Evolutionary conservation across 2,113 vertebrate genomes (phyloP).

Genomic region (Scolopax mira): DNA sequence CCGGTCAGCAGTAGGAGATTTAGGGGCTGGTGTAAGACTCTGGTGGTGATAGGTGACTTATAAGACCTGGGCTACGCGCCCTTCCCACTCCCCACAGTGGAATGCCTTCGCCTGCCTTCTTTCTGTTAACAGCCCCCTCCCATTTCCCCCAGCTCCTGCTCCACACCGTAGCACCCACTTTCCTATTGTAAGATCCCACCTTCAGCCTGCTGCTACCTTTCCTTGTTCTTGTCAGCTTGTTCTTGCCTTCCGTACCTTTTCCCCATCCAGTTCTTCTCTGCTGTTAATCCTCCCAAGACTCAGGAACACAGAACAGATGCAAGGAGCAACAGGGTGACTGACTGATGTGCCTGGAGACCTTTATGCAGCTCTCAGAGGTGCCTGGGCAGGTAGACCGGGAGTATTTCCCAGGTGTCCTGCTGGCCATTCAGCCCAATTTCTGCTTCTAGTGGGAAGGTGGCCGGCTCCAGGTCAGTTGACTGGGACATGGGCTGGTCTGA

Average conservation of each 20-base stretch:
- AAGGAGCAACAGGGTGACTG: not conserved
- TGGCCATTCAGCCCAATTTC: not conserved
- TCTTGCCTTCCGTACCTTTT: not conserved
- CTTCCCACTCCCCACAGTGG: not conserved
- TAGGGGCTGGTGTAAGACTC: not conserved
- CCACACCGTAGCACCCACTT: constrained; percentile 9
- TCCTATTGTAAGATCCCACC: not conserved
- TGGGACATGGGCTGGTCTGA: not conserved
- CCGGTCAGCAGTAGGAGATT: not conserved
- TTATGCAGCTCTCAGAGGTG: not conserved
- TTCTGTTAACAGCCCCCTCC: not conserved
- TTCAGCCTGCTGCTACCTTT: not conserved
- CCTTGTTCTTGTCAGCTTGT: not conserved
- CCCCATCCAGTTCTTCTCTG: not conserved
- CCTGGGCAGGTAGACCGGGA: not conserved
- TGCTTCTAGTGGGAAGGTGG: not conserved
- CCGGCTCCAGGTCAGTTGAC: accelerated
- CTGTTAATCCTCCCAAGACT: not conserved
- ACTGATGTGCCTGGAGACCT: not conserved
- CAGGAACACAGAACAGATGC: not conserved
- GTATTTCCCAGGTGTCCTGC: not conserved
- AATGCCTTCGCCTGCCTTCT: not conserved
- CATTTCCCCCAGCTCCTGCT: not conserved
- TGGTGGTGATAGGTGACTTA: not conserved
- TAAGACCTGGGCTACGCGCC: not conserved